Evolutionary conservation across 2,888 invertebrate genomes (phyloP).

Genomic region (Hedychridium roseum): DNA sequence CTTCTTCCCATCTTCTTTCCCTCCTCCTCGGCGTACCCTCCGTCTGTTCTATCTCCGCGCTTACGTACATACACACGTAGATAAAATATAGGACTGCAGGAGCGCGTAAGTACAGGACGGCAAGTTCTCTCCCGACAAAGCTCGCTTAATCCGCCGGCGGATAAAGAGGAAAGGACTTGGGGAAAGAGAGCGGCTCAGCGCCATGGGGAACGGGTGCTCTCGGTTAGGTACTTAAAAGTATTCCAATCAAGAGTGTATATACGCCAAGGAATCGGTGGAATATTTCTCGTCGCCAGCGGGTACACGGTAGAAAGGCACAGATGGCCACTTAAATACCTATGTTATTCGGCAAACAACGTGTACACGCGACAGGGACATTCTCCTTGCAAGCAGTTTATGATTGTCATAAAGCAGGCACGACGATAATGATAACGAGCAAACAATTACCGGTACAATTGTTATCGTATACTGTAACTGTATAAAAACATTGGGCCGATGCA

Average conservation of each 20-base stretch:
- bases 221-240: constrained; percentile 47
- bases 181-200: constrained; percentile 4
- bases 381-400: no score
- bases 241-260: constrained; percentile 51
- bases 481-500: no score
- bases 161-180: constrained; percentile 44
- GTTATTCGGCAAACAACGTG: no score
- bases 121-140: constrained; percentile 44
- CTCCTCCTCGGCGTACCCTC: background rate
- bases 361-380: no score
- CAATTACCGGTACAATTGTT: no score
- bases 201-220: constrained; percentile 20
- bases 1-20: background rate
- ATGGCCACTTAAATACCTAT: no score
- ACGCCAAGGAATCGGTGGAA: constrained; percentile 36
- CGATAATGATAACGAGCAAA: no score
- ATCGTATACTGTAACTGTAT: no score
- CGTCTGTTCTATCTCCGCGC: constrained; percentile 11
- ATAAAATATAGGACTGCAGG: background rate
- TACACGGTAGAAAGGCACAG: no score
- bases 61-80: constrained; percentile 11
- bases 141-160: constrained; percentile 50
- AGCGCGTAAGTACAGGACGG: constrained; percentile 12
- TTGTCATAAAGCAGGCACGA: no score
- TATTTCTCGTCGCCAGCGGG: constrained; percentile 35